A percentile compares a stretch with the other conserved stretches of the same genome.
phyloP scores from a whole-genome alignment of 1,140 invertebrate genomes.

The Rhyacophila brunnea region DNA sequence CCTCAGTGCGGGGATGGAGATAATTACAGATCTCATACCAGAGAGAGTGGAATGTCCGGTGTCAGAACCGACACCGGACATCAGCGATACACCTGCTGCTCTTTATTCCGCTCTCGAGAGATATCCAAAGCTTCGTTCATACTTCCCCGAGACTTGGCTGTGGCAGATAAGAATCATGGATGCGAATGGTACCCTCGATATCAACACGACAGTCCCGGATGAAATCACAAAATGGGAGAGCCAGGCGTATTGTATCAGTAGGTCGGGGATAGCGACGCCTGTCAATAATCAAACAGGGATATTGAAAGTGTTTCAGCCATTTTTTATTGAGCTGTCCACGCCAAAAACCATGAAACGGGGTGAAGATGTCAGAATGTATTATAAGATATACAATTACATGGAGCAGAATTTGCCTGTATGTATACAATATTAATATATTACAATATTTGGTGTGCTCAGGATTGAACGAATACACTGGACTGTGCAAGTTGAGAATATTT shows the following conservation, averaged over 20 bases:
- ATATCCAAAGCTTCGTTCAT: constrained; percentile 42
- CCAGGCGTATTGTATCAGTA: constrained; percentile 27
- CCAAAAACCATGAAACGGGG: constrained; percentile 69
- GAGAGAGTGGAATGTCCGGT: constrained; percentile 14
- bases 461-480: no score
- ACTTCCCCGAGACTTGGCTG: constrained; percentile 68
- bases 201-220: constrained; percentile 21
- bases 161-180: constrained; percentile 49
- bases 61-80: not conserved
- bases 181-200: constrained; percentile 17
- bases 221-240: constrained; percentile 31
- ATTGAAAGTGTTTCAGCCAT: constrained; percentile 66
- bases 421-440: not conserved
- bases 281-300: constrained; percentile 37
- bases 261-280: constrained; percentile 20
- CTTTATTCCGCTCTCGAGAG: not conserved
- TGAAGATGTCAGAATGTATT: constrained; percentile 65
- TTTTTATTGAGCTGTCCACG: constrained; percentile 67
- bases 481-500: no score
- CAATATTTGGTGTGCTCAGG: no score
- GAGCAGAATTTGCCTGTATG: constrained; percentile 59
- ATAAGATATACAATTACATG: constrained; percentile 71
- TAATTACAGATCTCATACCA: constrained; percentile 27
- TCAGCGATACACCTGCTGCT: not conserved
- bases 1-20: constrained; percentile 15